A percentile compares a stretch with the other conserved stretches of the same genome.
phyloP scores from a whole-genome alignment of 2,797 vertebrate genomes.

The Poeciliopsis turneri region DNA sequence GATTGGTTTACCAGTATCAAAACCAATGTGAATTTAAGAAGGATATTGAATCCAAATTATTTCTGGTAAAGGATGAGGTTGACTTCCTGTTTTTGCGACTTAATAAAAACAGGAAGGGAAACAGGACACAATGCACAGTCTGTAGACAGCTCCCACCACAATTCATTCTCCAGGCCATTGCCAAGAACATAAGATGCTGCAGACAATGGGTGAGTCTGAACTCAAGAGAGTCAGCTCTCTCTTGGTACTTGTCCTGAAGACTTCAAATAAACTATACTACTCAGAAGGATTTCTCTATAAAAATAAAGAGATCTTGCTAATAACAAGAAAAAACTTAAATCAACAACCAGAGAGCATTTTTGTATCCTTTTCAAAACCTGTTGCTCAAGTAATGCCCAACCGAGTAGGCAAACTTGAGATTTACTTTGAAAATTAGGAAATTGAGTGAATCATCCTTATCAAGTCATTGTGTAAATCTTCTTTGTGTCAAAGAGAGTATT shows the following conservation, averaged over 20 bases:
- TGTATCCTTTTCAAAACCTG: background rate
- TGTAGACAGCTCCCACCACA: constrained; percentile 28
- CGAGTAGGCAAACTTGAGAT: constrained; percentile 24
- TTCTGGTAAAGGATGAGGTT: constrained; percentile 6
- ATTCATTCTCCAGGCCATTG: constrained; percentile 49
- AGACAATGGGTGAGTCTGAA: constrained; percentile 11
- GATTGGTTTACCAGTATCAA: background rate
- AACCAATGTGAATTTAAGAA: background rate
- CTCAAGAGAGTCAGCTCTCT: background rate
- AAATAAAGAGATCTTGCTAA: background rate
- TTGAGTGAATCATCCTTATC: constrained; percentile 44
- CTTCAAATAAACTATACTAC: background rate
- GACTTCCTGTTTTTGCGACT: constrained; percentile 19
- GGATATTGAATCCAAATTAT: constrained; percentile 17
- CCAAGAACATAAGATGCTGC: constrained; percentile 44
- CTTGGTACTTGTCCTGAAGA: background rate
- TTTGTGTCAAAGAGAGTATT: constrained; percentile 40
- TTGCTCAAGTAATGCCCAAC: constrained; percentile 43
- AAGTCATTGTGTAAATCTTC: constrained; percentile 32
- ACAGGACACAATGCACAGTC: constrained; percentile 30
- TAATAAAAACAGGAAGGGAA: constrained; percentile 22
- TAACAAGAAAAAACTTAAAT: background rate
- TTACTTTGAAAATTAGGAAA: background rate
- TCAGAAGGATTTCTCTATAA: background rate
- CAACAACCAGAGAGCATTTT: background rate